Evolutionary conservation across 2,113 vertebrate species (phyloP), one percentile per base, ranked within the genome.

Genomic region (Lepisosteus oculatus): DNA sequence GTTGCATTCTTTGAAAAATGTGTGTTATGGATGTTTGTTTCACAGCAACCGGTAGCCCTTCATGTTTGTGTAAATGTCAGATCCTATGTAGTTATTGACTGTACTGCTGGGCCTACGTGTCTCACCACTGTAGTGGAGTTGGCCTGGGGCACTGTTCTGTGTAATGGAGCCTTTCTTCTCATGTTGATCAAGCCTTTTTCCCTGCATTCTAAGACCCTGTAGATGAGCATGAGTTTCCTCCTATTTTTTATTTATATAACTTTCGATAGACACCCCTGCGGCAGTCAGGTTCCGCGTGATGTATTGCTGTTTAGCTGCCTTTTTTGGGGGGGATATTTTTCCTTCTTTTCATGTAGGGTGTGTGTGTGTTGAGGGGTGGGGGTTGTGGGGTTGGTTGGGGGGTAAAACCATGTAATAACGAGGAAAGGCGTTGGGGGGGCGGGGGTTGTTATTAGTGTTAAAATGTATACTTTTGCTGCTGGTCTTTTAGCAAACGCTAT

Each of bases 1-100:
- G 2, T 72, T 62, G 41, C 59, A 17, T 74, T 69, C 72, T 83
- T 80, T 83, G 72, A 74, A 76, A 79, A 77, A 55, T 0, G 3
- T 71, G 79, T 72, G 73, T 83, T 78, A 68, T 72, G 79, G 79
- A 72, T 82, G 72, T 78, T 85, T 83, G 72, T 85, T 77, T 81
- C 56, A 61, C 72, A 81, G 86, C 75, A 75, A 61, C 82, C 61
- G 78, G 76, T 74, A 83, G 55, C 73, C 78, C 70, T 80, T 78
- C 72, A 79, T 83, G 72, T 87, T 84, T 62, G 43, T 77, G 82
- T 84, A 78, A 81, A 77, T 83, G 77, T 87, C 82, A 80, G 74
- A 67, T 68, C 77, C 75, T 71, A 70, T 75, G 69, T 86, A 9
- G 6, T 81, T 84, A 79, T 84, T 87, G 81, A 67, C 79, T 71